A percentile compares a stretch with the other conserved stretches of the same genome.
Conservation (phyloP, 1,140 invertebrate genomes). For the Mactra quadrangularis region DNA sequence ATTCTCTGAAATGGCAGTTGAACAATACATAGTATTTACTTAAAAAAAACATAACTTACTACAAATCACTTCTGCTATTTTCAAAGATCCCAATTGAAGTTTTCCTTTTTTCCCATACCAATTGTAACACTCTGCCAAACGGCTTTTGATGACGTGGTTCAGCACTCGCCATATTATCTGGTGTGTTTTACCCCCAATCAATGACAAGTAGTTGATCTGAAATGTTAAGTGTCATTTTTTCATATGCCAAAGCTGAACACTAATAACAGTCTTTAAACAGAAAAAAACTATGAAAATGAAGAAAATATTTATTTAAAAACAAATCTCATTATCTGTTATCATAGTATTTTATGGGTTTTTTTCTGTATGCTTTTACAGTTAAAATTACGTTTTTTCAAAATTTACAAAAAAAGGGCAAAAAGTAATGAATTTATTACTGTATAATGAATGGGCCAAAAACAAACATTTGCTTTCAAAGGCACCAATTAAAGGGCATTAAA, state of each 20-base stretch:
- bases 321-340: no score
- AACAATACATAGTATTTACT: no score
- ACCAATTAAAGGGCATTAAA: not conserved
- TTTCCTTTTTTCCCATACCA: not conserved
- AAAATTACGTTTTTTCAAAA: no score
- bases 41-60: not conserved
- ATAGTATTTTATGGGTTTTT: no score
- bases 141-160: not conserved
- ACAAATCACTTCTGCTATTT: not conserved
- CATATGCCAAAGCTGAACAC: not conserved
- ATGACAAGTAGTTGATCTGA: not conserved
- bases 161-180: not conserved
- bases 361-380: no score
- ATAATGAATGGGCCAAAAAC: no score
- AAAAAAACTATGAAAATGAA: not conserved
- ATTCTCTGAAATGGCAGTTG: no score
- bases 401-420: no score
- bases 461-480: not conserved
- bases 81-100: not conserved
- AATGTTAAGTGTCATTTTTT: not conserved
- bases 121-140: not conserved
- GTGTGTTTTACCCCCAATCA: not conserved
- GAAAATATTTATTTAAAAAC: no score
- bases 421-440: no score
- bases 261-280: not conserved